Evolutionary conservation across 1,140 invertebrate species (phyloP).

Genomic region (Bilobella aurantiaca): DNA sequence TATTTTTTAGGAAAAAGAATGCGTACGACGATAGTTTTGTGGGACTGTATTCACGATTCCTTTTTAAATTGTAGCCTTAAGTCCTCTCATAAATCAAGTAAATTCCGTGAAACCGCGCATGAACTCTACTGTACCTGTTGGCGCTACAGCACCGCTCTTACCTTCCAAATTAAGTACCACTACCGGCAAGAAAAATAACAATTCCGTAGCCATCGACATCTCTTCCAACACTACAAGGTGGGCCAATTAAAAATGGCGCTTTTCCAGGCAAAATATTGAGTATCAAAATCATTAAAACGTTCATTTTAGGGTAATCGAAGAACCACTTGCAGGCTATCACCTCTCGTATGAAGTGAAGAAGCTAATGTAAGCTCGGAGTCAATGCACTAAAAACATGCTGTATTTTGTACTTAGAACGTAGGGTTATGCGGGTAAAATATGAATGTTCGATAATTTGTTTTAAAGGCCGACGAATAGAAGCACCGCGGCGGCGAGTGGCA

Average conservation of each 20-base stretch:
- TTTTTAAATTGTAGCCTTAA: constrained; percentile 10
- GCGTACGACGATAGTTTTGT: background rate
- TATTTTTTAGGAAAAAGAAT: background rate
- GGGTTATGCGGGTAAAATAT: background rate
- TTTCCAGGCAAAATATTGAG: background rate
- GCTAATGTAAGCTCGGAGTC: constrained; percentile 88
- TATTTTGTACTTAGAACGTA: background rate
- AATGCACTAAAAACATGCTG: no score
- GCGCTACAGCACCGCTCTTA: constrained; percentile 12
- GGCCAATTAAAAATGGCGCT: background rate
- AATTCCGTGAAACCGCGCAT: constrained; percentile 20
- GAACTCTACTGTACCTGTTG: constrained; percentile 28
- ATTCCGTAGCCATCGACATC: constrained; percentile 24
- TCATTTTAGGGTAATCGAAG: constrained; percentile 59
- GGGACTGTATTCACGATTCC: background rate
- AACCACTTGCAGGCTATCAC: constrained; percentile 87
- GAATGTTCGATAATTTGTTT: constrained; percentile 9
- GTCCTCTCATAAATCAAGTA: background rate
- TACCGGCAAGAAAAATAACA: constrained; percentile 18
- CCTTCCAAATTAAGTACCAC: background rate
- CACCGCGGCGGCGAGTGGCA: constrained; percentile 56
- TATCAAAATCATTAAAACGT: background rate
- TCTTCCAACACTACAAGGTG: constrained; percentile 20
- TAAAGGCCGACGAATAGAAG: constrained; percentile 77
- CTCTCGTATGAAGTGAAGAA: constrained; percentile 99